Conservation (phyloP, 1,140 invertebrate species). For the Coenobita brevimanus region DNA sequence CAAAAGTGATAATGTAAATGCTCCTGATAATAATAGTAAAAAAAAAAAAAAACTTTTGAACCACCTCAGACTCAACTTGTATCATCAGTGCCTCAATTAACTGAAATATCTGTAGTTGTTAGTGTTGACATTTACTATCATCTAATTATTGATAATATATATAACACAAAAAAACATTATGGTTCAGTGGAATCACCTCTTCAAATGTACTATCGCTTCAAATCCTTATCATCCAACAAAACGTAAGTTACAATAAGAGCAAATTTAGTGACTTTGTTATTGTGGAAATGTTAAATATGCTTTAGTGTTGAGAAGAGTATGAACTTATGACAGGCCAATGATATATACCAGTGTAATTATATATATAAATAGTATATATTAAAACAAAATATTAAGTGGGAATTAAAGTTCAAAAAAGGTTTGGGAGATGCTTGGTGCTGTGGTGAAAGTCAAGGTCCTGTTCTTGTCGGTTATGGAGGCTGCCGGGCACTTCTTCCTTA, state of each 20-base stretch:
- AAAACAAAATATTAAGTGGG: conserved; percentile 8
- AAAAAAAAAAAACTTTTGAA: conserved; percentile 40
- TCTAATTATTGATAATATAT: conserved; percentile 37
- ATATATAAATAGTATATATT: too few species aligned
- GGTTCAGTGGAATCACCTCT: conserved; percentile 59
- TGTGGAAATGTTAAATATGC: conserved; percentile 38
- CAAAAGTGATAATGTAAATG: conserved; percentile 63
- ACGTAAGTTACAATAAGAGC: conserved; percentile 39
- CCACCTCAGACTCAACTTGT: conserved; percentile 56
- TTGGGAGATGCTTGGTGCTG: conserved; percentile 53
- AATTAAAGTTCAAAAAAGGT: conserved; percentile 42
- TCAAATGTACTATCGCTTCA: conserved; percentile 47
- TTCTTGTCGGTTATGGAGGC: too few species aligned
- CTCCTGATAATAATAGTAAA: conserved; percentile 16
- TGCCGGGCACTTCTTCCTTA: too few species aligned
- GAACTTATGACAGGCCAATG: conserved; percentile 45
- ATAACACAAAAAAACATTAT: conserved; percentile 25
- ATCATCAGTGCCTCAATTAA: conserved; percentile 63
- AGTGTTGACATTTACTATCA: conserved; percentile 59
- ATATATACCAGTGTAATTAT: too few species aligned
- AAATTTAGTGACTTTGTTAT: conserved; percentile 56
- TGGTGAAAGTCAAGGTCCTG: conserved; percentile 61
- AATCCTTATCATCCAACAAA: conserved; percentile 43
- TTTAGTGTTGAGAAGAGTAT: conserved; percentile 34
- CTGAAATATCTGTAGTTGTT: conserved; percentile 64